phyloP scores from a whole-genome alignment of 2,113 vertebrate genomes.

The Pangasianodon gigas region DNA sequence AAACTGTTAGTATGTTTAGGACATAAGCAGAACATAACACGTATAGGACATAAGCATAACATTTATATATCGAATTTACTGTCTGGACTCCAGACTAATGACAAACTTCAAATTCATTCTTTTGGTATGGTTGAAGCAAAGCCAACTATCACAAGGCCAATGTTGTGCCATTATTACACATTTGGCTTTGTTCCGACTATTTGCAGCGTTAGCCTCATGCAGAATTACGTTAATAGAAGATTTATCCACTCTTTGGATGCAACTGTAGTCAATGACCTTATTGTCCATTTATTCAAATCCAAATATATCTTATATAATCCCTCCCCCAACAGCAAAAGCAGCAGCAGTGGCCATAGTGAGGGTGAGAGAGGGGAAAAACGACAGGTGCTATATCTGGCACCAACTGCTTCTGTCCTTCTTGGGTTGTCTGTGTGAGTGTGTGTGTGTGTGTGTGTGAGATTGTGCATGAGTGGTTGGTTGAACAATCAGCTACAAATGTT shows the following conservation, averaged over 20 bases:
- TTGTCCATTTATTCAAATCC: conserved; percentile 30
- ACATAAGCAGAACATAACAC: neutral
- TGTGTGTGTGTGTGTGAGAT: conserved; percentile 18
- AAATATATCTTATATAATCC: conserved; percentile 34
- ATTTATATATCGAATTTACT: neutral
- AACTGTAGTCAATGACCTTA: conserved; percentile 32
- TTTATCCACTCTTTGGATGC: neutral
- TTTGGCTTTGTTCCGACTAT: neutral
- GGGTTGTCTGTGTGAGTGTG: conserved; percentile 53
- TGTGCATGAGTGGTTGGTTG: neutral
- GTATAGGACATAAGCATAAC: neutral
- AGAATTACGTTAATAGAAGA: neutral
- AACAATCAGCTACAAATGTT: neutral
- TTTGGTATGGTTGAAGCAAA: neutral
- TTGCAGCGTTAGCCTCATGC: neutral
- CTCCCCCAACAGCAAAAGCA: conserved; percentile 11
- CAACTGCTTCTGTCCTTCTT: conserved; percentile 71
- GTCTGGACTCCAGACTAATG: neutral
- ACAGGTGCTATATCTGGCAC: conserved; percentile 71
- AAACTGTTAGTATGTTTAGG: neutral
- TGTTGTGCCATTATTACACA: neutral
- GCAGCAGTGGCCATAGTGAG: conserved; percentile 27
- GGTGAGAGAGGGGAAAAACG: conserved; percentile 29
- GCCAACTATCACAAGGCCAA: neutral
- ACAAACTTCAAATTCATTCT: neutral